Conservation (phyloP, 2,113 vertebrate genomes). For the Passer montanus region DNA sequence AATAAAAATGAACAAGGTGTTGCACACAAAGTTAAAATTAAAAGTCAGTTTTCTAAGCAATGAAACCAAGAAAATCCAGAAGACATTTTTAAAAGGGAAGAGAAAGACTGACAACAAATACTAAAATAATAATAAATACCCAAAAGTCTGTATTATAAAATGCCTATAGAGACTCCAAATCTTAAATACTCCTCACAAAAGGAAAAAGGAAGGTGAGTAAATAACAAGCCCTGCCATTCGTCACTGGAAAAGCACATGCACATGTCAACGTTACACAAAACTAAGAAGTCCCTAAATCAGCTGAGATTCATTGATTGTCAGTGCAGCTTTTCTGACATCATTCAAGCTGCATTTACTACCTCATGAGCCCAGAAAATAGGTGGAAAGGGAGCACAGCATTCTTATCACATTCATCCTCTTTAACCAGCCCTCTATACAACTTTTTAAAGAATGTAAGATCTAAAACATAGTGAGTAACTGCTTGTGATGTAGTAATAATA, state of each 20-base stretch:
- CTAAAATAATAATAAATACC: neutral
- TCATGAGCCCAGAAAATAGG: neutral
- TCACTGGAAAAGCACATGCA: neutral
- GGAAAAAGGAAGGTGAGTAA: neutral
- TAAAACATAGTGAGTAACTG: neutral
- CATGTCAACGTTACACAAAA: neutral
- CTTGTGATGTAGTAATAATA: neutral
- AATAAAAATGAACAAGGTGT: neutral
- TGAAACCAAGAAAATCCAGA: neutral
- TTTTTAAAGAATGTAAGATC: neutral
- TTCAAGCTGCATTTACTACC: neutral
- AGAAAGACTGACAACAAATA: neutral
- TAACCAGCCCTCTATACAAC: neutral
- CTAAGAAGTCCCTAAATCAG: neutral
- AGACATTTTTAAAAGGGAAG: neutral
- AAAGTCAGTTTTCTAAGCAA: neutral
- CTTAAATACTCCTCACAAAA: neutral
- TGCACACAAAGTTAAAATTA: neutral
- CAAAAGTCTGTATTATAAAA: neutral
- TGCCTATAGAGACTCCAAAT: neutral
- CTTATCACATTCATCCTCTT: neutral
- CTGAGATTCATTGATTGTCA: neutral
- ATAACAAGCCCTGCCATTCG: neutral
- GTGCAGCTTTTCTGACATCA: neutral
- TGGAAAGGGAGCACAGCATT: neutral